These are phyloP conservation scores for Phoebastria nigripes DNA, from an alignment of 2,797 vertebrate species.

Conservation along the genomic window DNA sequence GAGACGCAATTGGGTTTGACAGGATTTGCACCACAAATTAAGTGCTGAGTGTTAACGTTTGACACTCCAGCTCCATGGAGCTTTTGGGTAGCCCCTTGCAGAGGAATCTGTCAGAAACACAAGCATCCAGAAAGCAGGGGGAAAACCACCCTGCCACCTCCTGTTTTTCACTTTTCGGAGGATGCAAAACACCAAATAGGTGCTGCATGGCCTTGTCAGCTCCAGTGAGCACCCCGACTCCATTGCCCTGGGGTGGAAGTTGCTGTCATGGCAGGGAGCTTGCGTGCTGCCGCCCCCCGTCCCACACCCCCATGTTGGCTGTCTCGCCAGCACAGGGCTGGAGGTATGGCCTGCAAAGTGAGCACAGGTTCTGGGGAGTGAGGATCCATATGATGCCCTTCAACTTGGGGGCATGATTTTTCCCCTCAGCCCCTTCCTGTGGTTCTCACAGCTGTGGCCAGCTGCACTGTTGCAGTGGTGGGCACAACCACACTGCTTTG, in stretches of 20 bases:
- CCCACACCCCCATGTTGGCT: too few relatives aligned
- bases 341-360: not conserved
- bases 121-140: conserved; percentile 8
- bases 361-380: rapidly evolving
- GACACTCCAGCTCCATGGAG: conserved; percentile 26
- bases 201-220: not conserved
- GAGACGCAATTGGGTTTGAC: not conserved
- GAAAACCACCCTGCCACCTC: conserved; percentile 21
- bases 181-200: not conserved
- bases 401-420: not conserved
- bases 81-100: conserved; percentile 25
- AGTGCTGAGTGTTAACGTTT: conserved; percentile 43
- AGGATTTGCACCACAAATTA: conserved; percentile 55
- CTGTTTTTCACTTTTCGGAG: conserved; percentile 10
- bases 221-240: not conserved
- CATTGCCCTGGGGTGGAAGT: not conserved
- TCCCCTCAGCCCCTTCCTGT: not conserved
- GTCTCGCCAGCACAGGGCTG: not conserved
- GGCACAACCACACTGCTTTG: not conserved
- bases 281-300: rapidly evolving
- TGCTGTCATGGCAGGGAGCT: not conserved
- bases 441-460: not conserved
- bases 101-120: conserved; percentile 36
- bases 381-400: not conserved
- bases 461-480: rapidly evolving